Conservation (phyloP, 2,888 invertebrate genomes). For the Amaurobius ferox region DNA sequence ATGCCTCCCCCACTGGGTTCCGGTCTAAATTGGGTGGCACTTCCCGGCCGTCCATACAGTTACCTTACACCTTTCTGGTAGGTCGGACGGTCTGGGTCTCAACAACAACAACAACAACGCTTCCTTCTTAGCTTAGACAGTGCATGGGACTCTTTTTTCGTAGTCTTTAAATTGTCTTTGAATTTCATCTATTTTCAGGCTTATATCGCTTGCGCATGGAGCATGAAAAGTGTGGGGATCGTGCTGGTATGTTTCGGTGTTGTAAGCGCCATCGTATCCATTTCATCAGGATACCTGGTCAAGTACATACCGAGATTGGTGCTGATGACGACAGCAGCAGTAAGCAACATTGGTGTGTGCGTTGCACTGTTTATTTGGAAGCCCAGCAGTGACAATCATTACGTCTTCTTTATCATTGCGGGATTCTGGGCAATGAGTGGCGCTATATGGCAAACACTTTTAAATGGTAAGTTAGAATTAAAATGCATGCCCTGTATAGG, state of each 20-base stretch:
- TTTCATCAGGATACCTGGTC: conserved; percentile 82
- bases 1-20: too few relatives aligned
- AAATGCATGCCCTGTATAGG: too few relatives aligned
- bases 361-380: conserved; percentile 90
- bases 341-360: conserved; percentile 87
- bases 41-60: background rate
- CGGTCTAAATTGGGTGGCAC: too few relatives aligned
- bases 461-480: conserved; percentile 94
- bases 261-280: conserved; percentile 92
- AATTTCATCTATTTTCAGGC: conserved; percentile 81
- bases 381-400: conserved; percentile 87
- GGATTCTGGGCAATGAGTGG: conserved; percentile 96
- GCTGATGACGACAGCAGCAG: conserved; percentile 86
- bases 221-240: conserved; percentile 93
- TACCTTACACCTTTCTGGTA: background rate
- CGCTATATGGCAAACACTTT: conserved; percentile 98
- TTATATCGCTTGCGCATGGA: conserved; percentile 91
- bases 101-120: background rate
- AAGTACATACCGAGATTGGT: conserved; percentile 80
- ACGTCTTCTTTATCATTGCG: conserved; percentile 91
- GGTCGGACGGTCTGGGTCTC: background rate
- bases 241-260: conserved; percentile 98
- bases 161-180: background rate
- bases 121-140: background rate
- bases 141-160: too few relatives aligned